phyloP scores from a whole-genome alignment of 2,888 invertebrate genomes.

The Tetanocera ferruginea region DNA sequence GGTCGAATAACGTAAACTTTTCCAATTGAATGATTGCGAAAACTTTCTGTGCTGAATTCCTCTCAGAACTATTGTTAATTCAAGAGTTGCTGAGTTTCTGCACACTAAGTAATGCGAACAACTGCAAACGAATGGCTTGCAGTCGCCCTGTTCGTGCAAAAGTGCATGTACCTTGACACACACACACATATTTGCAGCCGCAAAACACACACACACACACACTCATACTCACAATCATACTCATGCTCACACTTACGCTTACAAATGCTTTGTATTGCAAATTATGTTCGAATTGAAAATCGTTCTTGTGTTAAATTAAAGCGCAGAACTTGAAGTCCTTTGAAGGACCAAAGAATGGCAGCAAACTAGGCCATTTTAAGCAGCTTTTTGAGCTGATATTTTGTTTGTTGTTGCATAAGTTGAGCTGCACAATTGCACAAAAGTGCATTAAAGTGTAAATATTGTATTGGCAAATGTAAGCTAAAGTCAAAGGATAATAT shows the following conservation, averaged over 20 bases:
- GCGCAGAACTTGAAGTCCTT: slow-evolving; percentile 18
- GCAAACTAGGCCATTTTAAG: slow-evolving; percentile 13
- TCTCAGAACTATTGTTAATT: slow-evolving; percentile 9
- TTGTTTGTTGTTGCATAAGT: neutral
- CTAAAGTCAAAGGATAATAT: too few species aligned
- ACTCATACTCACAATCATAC: neutral
- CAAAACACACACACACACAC: neutral
- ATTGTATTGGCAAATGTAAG: neutral
- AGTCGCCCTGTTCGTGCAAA: neutral
- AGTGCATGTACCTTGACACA: neutral
- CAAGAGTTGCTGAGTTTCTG: neutral
- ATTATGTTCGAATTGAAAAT: neutral
- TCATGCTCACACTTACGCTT: neutral
- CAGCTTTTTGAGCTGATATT: slow-evolving; percentile 15
- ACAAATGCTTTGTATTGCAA: slow-evolving; percentile 11
- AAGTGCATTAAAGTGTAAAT: neutral
- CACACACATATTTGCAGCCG: neutral
- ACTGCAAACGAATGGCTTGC: neutral
- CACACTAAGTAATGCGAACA: neutral
- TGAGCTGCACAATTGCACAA: neutral
- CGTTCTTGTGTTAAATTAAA: slow-evolving; percentile 34
- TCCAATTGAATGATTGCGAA: slow-evolving; percentile 30
- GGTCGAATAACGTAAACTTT: slow-evolving; percentile 30
- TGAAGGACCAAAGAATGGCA: neutral
- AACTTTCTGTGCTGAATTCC: slow-evolving; percentile 18